These are phyloP conservation scores for Lithobates pipiens DNA, from an alignment of 2,797 vertebrate genomes.

Conservation along the genomic window DNA sequence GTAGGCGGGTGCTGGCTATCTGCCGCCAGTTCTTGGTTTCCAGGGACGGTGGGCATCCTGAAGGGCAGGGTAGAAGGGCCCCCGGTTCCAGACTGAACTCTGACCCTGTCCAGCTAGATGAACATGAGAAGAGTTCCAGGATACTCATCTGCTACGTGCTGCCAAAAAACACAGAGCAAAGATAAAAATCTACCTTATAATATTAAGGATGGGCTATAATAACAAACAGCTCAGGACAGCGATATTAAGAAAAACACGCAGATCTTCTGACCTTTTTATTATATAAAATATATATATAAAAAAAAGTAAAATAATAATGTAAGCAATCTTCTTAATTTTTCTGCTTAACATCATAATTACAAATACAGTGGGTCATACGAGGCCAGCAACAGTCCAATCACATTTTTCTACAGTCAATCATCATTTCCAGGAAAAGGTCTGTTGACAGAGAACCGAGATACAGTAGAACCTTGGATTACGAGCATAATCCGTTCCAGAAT, in stretches of 20 bases:
- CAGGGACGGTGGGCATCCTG: slow-evolving; percentile 91
- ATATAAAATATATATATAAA: too few species aligned
- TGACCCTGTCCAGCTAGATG: slow-evolving; percentile 71
- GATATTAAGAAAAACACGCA: slow-evolving; percentile 62
- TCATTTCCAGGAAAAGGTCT: too few species aligned
- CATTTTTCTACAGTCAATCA: too few species aligned
- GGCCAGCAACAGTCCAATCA: too few species aligned
- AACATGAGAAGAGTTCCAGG: slow-evolving; percentile 69
- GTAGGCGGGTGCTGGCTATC: slow-evolving; percentile 83
- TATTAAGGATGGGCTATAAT: slow-evolving; percentile 67
- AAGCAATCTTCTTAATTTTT: neutral
- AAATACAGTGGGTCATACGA: too few species aligned
- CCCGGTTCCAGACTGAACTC: slow-evolving; percentile 42
- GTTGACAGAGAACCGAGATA: too few species aligned
- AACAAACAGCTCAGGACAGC: slow-evolving; percentile 67
- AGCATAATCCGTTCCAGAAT: too few species aligned
- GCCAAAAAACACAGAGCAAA: slow-evolving; percentile 73
- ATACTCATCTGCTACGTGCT: slow-evolving; percentile 74
- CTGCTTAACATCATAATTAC: too few species aligned
- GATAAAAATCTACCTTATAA: slow-evolving; percentile 65
- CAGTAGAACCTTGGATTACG: too few species aligned
- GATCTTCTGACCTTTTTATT: slow-evolving; percentile 65
- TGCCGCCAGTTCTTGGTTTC: slow-evolving; percentile 89
- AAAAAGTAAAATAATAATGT: neutral
- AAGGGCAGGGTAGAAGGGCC: slow-evolving; percentile 70